Percentiles rank a stretch among this genome's conserved stretches.
Conservation (phyloP, 2,888 invertebrate species). For the Tetropium fuscum region DNA sequence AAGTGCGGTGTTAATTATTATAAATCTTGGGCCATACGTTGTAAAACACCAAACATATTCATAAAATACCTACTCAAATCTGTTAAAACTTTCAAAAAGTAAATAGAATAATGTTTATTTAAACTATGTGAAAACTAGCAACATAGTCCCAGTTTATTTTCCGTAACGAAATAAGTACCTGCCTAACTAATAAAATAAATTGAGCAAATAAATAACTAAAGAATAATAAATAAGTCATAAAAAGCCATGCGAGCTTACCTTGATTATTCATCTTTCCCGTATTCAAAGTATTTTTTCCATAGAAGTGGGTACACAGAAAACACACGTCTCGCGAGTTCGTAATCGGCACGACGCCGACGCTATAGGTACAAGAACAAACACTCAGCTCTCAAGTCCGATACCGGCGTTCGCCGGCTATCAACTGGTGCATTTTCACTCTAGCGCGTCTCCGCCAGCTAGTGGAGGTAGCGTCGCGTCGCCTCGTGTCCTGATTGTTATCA, state of each 20-base stretch:
- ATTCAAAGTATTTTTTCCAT: background rate
- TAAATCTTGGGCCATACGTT: too few relatives aligned
- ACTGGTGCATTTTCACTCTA: slow-evolving; percentile 45
- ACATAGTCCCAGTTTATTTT: too few relatives aligned
- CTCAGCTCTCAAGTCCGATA: slow-evolving; percentile 32
- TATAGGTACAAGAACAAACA: too few relatives aligned
- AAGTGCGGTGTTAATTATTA: too few relatives aligned
- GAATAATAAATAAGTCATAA: background rate
- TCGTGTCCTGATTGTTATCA: background rate
- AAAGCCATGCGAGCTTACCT: slow-evolving; percentile 23
- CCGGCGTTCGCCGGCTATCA: slow-evolving; percentile 49
- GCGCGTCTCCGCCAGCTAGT: slow-evolving; percentile 1
- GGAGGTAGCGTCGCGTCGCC: slow-evolving; percentile 12
- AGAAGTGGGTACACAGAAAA: slow-evolving; percentile 12
- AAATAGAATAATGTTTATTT: background rate
- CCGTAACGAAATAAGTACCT: too few relatives aligned
- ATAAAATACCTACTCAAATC: too few relatives aligned
- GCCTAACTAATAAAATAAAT: too few relatives aligned
- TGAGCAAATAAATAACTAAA: background rate
- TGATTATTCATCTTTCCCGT: slow-evolving; percentile 37
- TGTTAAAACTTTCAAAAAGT: background rate
- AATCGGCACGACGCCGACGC: slow-evolving; percentile 40
- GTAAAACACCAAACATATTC: too few relatives aligned
- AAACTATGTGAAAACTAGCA: too few relatives aligned
- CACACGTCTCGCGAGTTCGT: slow-evolving; percentile 19